Evolutionary conservation across 1,140 invertebrate genomes (phyloP), one percentile per base, ranked within the genome.

Genomic region (Heliconius hermathena): DNA sequence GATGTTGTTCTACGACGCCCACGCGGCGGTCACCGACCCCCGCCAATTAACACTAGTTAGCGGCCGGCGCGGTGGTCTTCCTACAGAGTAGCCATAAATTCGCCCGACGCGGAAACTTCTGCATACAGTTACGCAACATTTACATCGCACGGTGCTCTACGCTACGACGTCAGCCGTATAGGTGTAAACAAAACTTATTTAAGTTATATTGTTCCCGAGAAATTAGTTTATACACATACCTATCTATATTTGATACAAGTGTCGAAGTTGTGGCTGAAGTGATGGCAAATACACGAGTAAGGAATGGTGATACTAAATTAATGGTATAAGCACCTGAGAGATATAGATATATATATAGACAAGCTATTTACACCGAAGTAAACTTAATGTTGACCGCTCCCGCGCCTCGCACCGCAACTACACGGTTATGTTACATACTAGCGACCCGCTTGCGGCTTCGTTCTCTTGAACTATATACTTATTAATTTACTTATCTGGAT

Each of bases 21-120:
- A 78, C 76, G 74, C 74, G 57, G 22, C 71, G 76, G 26, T 78
- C 71, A 36, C 54, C 54, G 76, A 78, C 46, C 76, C 76, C 73
- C 52, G 71, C 71, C 71, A 78, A 78, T 78, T 72, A 78, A 46
- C 71, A 54, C 76, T 18, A 73, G 76, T 73, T 78, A 73, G 71
- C 71, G 49, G 22, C 33, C 22, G 8, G 60, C 74, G 33, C 60
- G 33, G 74, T 66, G 54, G 74, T 38, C 73, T 66, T 22, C 22
- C 26, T 66, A 5, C n/a, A 29, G 8, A 57, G 60, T 26, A 60
- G 54, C 60, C 26, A 66, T 66, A 29, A 66, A 66, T 29, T 66
- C 60, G 11, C 22, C 4, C 22, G 60, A 26, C 26, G 22, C 5
- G 9, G 22, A 66, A 66, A 29, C 60, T 26, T 66, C 60, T 66